A percentile compares a stretch with the other conserved stretches of the same genome.
These are phyloP conservation scores for Drosophila parvula DNA, from an alignment of 1,140 invertebrate genomes.

Conservation along the genomic window DNA sequence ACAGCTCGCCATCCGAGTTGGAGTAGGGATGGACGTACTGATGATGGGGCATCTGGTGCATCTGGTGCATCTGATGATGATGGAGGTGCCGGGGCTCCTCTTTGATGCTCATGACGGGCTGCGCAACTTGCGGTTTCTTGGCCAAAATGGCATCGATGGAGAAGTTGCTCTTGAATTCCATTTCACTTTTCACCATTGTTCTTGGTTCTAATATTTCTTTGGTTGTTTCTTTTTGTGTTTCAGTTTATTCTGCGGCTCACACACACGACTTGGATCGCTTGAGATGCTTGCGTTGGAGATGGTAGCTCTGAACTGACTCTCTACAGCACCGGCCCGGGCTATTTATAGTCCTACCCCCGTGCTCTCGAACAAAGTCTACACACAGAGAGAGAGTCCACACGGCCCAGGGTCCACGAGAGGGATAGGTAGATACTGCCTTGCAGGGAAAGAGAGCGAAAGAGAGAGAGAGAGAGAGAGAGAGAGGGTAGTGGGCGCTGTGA, in stretches of 20 bases:
- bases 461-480: conserved; percentile 7
- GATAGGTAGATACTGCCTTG: background rate
- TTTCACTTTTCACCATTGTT: conserved; percentile 80
- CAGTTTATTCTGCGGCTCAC: conserved; percentile 21
- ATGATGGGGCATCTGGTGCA: conserved; percentile 25
- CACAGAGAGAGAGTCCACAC: conserved; percentile 14
- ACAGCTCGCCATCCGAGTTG: conserved; percentile 71
- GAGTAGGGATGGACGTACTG: conserved; percentile 77
- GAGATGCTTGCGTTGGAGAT: conserved; percentile 44
- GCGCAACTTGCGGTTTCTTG: conserved; percentile 59
- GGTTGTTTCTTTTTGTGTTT: conserved; percentile 23
- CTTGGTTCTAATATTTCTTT: conserved; percentile 8
- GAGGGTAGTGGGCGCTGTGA: no score
- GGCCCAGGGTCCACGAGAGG: conserved; percentile 6
- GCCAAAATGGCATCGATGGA: conserved; percentile 90
- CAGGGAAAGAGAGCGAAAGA: background rate
- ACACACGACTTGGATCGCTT: conserved; percentile 53
- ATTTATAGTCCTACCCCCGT: conserved; percentile 66
- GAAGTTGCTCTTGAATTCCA: conserved; percentile 87
- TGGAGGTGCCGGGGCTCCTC: conserved; percentile 54
- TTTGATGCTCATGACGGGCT: conserved; percentile 50
- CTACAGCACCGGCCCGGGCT: conserved; percentile 41
- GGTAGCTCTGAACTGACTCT: conserved; percentile 73
- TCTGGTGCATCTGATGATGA: conserved; percentile 26
- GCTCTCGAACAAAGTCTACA: conserved; percentile 39